Evolutionary conservation across 2,888 invertebrate genomes (phyloP), one percentile per base, ranked within the genome.

Genomic region (Hymenopus coronatus): DNA sequence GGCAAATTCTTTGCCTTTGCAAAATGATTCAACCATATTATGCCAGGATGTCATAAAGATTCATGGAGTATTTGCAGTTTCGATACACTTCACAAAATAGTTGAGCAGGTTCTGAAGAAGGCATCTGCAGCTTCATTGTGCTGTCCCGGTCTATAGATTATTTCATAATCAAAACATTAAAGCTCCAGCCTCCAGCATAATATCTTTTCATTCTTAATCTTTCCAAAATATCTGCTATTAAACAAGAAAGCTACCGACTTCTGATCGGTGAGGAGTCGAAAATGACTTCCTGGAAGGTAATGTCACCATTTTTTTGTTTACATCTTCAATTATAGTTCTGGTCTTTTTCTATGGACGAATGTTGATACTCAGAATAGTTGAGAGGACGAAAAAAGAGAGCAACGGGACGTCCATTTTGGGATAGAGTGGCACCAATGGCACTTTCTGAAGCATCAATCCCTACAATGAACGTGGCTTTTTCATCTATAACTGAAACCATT

Each of bases 321-420:
- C 12, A 7, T 30, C 30, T 88, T 88, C 88, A 3, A 30, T 33
- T 7, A 83, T 88, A 7, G 40, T 25, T 30, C 28, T 28, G 3
- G 83, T 88, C 88, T 82, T 88, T 88, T 40, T 83, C 83, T 25
- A 88, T 14, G 0, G 83, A 30, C 25, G 83, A 88, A 33, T 88
- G 82, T 25, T 33, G 7, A 15, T 33, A 30, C 40, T 88, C 83
- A 7, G 46, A 88, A 9, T 46, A 2, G 28, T 0, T 30, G 12
- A 33, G 83, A 20, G 83, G n/a, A 3, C 33, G 15, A 28, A 33
- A 30, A 14, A 83, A 40, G 83, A 88, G 83, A 9, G 46, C 89
- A 15, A 91, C 89, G 1, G 89, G 90, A 14, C 89, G 88, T n/a
- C 89, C 90, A 14, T 54, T 27, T 88, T 90, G 90, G 2, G 88